phyloP scores from a whole-genome alignment of 2,888 invertebrate genomes.

The Melanchra persicariae region DNA sequence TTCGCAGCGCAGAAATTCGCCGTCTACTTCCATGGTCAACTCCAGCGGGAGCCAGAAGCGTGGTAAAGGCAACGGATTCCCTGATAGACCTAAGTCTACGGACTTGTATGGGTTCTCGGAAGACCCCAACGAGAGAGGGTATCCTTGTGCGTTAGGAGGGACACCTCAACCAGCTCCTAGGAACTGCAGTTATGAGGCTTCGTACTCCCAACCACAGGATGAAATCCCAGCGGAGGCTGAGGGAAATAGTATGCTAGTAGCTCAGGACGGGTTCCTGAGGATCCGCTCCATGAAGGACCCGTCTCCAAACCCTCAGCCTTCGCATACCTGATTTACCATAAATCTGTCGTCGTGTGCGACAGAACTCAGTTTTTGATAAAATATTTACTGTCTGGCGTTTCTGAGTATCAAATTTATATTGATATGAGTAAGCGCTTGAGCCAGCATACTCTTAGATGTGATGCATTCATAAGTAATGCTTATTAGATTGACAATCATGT shows the following conservation, averaged over 20 bases:
- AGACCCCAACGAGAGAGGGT: constrained; percentile 85
- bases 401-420: constrained; percentile 54
- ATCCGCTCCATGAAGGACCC: constrained; percentile 93
- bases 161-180: constrained; percentile 89
- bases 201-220: constrained; percentile 91
- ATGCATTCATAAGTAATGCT: constrained; percentile 38
- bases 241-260: constrained; percentile 95
- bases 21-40: constrained; percentile 85
- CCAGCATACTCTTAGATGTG: constrained; percentile 54
- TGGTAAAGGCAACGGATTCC: constrained; percentile 89
- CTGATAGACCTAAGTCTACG: constrained; percentile 92
- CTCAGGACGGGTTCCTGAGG: constrained; percentile 96
- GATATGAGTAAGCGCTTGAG: constrained; percentile 44
- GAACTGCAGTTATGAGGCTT: constrained; percentile 87
- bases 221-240: constrained; percentile 88
- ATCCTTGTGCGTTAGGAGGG: constrained; percentile 83
- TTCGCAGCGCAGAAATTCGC: constrained; percentile 87
- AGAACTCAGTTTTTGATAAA: constrained; percentile 85
- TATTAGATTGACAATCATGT: constrained; percentile 21
- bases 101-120: constrained; percentile 91
- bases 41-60: constrained; percentile 89
- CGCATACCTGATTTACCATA: constrained; percentile 88
- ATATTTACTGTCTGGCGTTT: constrained; percentile 62
- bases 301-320: constrained; percentile 71
- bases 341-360: constrained; percentile 84